Evolutionary conservation across 2,113 vertebrate genomes (phyloP), one percentile per base, ranked within the genome.

Genomic region (Gadus chalcogrammus): DNA sequence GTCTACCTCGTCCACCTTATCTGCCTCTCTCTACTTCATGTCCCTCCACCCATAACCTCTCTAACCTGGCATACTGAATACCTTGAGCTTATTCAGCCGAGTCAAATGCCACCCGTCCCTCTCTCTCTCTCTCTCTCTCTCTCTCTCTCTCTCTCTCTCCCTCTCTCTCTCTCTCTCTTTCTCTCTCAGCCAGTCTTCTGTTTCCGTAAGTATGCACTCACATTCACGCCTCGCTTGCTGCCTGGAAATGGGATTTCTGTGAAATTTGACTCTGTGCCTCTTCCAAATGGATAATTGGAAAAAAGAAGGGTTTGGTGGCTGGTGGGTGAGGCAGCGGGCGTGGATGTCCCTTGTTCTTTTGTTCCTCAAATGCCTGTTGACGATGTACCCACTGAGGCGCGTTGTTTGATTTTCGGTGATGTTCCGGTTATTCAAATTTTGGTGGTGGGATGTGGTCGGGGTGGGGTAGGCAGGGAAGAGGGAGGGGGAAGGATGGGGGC

Each of bases 71-170:
- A 92, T 90, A 87, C 94, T 94, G 94, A 93, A 93, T 88, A 92
- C 91, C 94, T 90, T 88, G 87, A 92, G 95, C 95, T 96, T 96
- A 96, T 95, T 98, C 97, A 98, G 96, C 95, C 97, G 93, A 94
- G 92, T 93, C 90, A 97, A 98, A 98, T 96, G 95, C 94, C 96
- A 97, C 89, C 84, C 88, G 71, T 88, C 13, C 3, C 35, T 65
- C 15, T 64, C 62, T 17, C 71, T 76, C 69, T 67, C 68, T 73
- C 75, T 80, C 75, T 62, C 20, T 24, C 5, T 13, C 61, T 27
- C 20, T 27, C 20, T 24, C 20, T 27, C 20, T 24, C 3, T 24
- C 12, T 12, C 60, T 24, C 18, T 3, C 18, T 62, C 61, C 15
- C 12, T 62, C 61, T 24, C 20, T 9, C 61, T 27, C 20, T 24